Evolutionary conservation across 2,888 invertebrate genomes (phyloP).

Genomic region (Oscheius sp.): DNA sequence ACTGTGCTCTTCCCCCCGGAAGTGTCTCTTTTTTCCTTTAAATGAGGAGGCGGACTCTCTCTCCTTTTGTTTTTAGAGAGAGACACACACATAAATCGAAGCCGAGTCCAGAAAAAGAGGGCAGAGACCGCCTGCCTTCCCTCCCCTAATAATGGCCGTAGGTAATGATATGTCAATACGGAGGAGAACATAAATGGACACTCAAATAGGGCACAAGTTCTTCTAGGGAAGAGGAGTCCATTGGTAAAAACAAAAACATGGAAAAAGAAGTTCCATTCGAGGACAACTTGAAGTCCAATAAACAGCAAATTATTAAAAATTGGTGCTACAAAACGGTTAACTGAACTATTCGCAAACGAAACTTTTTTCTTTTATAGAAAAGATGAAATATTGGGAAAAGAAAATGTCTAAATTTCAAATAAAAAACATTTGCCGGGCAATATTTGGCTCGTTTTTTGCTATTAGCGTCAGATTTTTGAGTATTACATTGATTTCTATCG

Average conservation of each 20-base stretch:
- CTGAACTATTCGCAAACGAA: no score
- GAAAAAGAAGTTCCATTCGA: neutral
- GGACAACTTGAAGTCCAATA: no score
- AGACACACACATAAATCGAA: conserved; percentile 21
- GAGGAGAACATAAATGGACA: neutral
- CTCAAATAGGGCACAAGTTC: conserved; percentile 8
- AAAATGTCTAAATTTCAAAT: no score
- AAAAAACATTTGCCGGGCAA: no score
- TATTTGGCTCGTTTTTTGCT: no score
- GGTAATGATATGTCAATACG: conserved; percentile 37
- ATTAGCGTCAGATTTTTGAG: no score
- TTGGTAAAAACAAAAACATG: neutral
- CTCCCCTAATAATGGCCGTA: conserved; percentile 32
- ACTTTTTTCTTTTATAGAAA: no score
- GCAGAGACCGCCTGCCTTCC: conserved; percentile 1
- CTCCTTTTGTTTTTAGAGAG: conserved; percentile 19
- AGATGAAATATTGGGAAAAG: no score
- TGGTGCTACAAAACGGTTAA: no score
- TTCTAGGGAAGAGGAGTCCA: neutral
- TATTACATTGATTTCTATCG: no score
- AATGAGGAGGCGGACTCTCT: neutral
- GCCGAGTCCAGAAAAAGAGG: neutral
- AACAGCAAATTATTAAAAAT: no score
- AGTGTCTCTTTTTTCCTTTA: neutral
- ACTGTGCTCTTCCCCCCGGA: conserved; percentile 7